Base-by-base conservation (phyloP, 2,888 invertebrate genomes). In the Esperia sulphurella region DNA sequence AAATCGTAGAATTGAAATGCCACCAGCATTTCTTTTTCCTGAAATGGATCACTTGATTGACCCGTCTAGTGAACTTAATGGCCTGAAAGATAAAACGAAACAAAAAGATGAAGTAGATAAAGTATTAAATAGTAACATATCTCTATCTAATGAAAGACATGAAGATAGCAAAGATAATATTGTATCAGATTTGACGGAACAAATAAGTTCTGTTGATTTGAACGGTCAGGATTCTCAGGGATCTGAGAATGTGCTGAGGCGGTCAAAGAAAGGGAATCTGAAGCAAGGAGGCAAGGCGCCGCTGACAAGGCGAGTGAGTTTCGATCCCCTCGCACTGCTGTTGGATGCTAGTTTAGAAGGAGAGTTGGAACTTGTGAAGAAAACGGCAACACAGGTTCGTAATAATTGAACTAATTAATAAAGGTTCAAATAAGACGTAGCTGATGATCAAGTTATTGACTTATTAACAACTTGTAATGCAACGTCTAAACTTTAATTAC, bases 331-430 rank as follows among this genome's bases (percentile, higher is more conserved):
- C 65, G 98, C 99, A 0, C 91, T 99, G 44, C 91, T 99, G 43
- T 90, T 99, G 68, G 99, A 99, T 83, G 99, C 99, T 41, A 98
- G 98, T 65, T 92, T 99, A 58, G 99, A 99, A 83, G 99, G 99
- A 39, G 99, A 99, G 81, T 91, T 99, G 72, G 99, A 99, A 73
- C 91, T 99, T 58, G 99, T 99, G 37, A 96, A 95, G 88, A 96
- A 97, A 83, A 98, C 98, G 43, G 98, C 98, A 51, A 93, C 95
- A 75, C 96, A 98, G 92, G 95, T 93, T n/a, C 1, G 31, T 41
- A 29, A 39, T 30, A 2, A 21, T 21, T 21, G 2, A 21, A 21
- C 21, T 21, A 21, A 21, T 21, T 21, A 21, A 3, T 21, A 21
- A 3, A 21, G 21, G 21, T 5, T 5, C 21, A 21, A 21, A 21